Base-by-base conservation (phyloP, 2,888 invertebrate species). In the Taphrorychus bicolor region DNA sequence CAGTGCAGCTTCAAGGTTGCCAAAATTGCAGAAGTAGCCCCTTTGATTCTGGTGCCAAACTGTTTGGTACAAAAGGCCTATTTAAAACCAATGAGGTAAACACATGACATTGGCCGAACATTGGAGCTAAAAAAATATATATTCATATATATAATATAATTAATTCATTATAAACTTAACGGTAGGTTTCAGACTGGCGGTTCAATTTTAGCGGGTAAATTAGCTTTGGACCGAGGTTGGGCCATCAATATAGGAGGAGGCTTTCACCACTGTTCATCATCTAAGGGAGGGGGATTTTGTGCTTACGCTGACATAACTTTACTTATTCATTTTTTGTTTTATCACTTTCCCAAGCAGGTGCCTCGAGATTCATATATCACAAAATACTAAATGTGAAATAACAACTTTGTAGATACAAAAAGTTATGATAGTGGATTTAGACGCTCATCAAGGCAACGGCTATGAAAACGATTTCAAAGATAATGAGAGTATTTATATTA, bases 361-460 rank as follows among this genome's bases (percentile, higher is more conserved):
- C 54, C 11, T 32, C 14, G 7, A 45, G 18, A 62, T 2, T 32
- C 32, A 32, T 21, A 24, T 19, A 16, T 18, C 16, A 59, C n/a
- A n/a, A n/a, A 59, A 16, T 4, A 22, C 49, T 32, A 32, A 32
- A 19, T 7, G 21, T 14, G 42, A 41, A 42, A 22, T 45, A 23
- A 23, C 21, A 18, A 32, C 42, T 49, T 68, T 71, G n/a, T 32
- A 74, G 73, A 85, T 91, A 23, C 69, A 71, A 80, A 91, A 85
- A 42, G 87, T 89, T 1, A 92, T 96, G 92, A 94, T 96, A 75
- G 87, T 96, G 5, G 96, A 96, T 81, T 84, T 96, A 77, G 95
- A 96, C 83, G 95, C 95, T 2, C 96, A 96, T 83, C 95, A 96
- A 87, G 95, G 95, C 0, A 96, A 96, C 81, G 95, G 95, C 0